Evolutionary conservation across 2,888 invertebrate genomes (phyloP).

Genomic region (Drepana falcataria): DNA sequence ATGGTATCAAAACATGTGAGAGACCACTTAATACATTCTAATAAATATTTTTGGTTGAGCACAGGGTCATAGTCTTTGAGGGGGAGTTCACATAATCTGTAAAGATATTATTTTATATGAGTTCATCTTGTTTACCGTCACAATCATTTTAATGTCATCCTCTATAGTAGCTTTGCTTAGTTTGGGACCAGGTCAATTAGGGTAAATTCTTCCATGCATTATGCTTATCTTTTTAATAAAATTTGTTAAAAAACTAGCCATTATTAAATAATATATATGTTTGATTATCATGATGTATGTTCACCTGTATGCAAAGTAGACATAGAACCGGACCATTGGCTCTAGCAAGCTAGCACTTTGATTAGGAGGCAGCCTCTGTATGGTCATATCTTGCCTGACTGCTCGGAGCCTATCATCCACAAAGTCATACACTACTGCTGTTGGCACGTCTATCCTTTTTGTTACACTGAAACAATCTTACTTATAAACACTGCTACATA

Average conservation of each 20-base stretch:
- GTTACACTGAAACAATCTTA: constrained; percentile 38
- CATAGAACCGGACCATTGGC: constrained; percentile 85
- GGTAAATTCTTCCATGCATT: too few species aligned
- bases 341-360: constrained; percentile 82
- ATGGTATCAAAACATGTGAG: constrained; percentile 77
- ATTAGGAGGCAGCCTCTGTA: constrained; percentile 80
- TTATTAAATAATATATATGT: too few species aligned
- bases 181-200: too few species aligned
- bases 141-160: background rate
- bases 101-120: constrained; percentile 21
- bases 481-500: too few species aligned
- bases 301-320: constrained; percentile 84
- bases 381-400: constrained; percentile 87
- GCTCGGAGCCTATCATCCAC: constrained; percentile 86
- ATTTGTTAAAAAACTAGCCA: too few species aligned
- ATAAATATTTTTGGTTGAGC: constrained; percentile 83
- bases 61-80: constrained; percentile 81
- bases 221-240: too few species aligned
- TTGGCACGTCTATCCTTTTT: constrained; percentile 42
- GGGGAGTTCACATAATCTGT: constrained; percentile 79
- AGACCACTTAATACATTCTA: constrained; percentile 85
- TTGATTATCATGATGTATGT: constrained; percentile 11
- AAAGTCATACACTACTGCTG: constrained; percentile 82
- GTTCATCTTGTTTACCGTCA: background rate
- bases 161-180: too few species aligned